phyloP scores from a whole-genome alignment of 2,797 vertebrate genomes.

The Eleutherodactylus coqui region DNA sequence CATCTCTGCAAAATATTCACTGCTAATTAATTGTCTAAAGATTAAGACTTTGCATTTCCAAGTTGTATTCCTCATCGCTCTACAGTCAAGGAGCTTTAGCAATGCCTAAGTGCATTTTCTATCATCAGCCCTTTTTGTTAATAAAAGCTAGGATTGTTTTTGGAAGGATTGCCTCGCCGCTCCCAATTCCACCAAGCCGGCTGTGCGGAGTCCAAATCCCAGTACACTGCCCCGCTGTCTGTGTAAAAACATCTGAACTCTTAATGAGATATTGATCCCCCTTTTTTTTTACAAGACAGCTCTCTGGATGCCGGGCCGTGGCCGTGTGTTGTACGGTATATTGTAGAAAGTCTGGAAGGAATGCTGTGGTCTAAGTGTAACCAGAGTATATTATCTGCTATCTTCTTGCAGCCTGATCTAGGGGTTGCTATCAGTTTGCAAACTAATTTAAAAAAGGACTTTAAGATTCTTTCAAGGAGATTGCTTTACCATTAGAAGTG shows the following conservation, averaged over 20 bases:
- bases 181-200: not conserved
- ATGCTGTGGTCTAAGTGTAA: not conserved
- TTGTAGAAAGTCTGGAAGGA: conserved; percentile 16
- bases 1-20: not conserved
- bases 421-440: not conserved
- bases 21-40: not conserved
- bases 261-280: conserved; percentile 43
- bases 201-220: conserved; percentile 4
- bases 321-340: conserved; percentile 26
- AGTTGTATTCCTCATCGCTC: not conserved
- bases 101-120: not conserved
- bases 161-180: not conserved
- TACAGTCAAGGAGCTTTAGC: not conserved
- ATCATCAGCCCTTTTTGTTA: conserved; percentile 2
- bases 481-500: not conserved
- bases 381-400: not conserved
- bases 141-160: conserved; percentile 14
- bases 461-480: not conserved
- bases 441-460: conserved; percentile 27
- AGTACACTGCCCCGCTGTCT: not conserved
- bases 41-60: not conserved
- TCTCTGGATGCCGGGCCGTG: not conserved
- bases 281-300: not conserved
- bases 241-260: conserved; percentile 15
- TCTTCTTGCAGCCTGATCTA: not conserved